These are phyloP conservation scores for Hemaris fuciformis DNA, from an alignment of 2,888 invertebrate genomes.

Conservation along the genomic window DNA sequence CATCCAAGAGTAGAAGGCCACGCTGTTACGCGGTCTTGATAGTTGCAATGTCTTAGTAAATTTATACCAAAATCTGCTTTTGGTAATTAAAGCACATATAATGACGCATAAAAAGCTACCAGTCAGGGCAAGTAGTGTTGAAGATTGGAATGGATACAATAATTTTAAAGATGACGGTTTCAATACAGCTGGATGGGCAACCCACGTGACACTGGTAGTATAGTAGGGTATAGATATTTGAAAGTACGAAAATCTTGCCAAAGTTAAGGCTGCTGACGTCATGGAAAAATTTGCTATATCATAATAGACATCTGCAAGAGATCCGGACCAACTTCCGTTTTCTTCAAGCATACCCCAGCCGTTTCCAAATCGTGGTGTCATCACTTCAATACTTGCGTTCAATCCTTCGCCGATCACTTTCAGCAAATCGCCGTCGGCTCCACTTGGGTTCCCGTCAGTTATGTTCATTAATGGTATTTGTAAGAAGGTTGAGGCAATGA, in stretches of 20 bases:
- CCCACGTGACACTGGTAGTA: conserved; percentile 47
- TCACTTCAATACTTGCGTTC: conserved; percentile 52
- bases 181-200: conserved; percentile 48
- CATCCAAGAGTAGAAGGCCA: conserved; percentile 57
- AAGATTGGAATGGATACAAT: conserved; percentile 50
- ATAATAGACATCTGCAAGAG: conserved; percentile 56
- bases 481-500: conserved; percentile 58
- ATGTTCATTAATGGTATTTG: conserved; percentile 60
- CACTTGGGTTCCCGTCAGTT: conserved; percentile 42
- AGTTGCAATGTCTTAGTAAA: conserved; percentile 27
- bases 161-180: conserved; percentile 58
- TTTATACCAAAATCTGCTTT: conserved; percentile 33
- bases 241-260: conserved; percentile 49
- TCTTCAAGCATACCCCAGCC: conserved; percentile 59
- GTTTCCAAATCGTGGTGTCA: conserved; percentile 48
- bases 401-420: conserved; percentile 46
- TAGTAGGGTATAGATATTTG: conserved; percentile 56
- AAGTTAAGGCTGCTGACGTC: conserved; percentile 59
- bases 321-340: conserved; percentile 63
- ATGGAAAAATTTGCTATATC: conserved; percentile 66
- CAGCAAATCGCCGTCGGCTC: conserved; percentile 62
- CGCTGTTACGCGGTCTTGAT: conserved; percentile 27
- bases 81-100: conserved; percentile 40
- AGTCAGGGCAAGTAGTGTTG: conserved; percentile 43
- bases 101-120: conserved; percentile 48